Evolutionary conservation across 1,140 invertebrate species (phyloP), one percentile per base, ranked within the genome.

Genomic region (Drosophila insularis): DNA sequence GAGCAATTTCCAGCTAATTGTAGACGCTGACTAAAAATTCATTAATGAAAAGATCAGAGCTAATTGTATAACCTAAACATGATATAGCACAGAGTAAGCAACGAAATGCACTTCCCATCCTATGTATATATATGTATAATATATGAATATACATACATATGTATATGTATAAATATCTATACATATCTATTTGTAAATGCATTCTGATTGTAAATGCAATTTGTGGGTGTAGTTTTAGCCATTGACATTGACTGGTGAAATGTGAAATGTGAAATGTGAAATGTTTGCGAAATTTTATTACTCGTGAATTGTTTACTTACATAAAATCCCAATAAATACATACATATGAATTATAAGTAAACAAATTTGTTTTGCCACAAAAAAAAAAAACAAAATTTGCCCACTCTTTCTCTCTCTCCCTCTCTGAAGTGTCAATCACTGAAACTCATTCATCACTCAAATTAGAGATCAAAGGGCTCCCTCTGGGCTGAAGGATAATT

Each of bases 361-460:
- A 46, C 6, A 10, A 50, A 19, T 19, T 19, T 50, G 17, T 19
- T 50, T 50, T 50, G 23, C 23, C 23, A 27, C 23, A 5, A 27
- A 27, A 27, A 27, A 27, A 5, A 5, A 5, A 27, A 27, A 27
- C 4, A 27, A 27, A 27, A 27, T 5, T 4, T 50, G 35, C 35
- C 35, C 11, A 5, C 5, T 27, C 27, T 27, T 2, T 11, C 8
- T 4, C 19, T 10, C 19, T 17, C 23, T 27, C 23, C 5, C 40
- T 31, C 21, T 32, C 59, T 58, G 59, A 71, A 76, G 79, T 76
- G 81, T 68, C 81, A 78, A 81, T 65, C 74, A 27, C 54, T 17
- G 54, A 21, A 50, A 50, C 63, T 61, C 64, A 35, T 58, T 79
- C 82, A 86, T 86, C 81, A 86, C 87, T 87, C 81, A 86, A 78